phyloP scores from a whole-genome alignment of 2,888 invertebrate genomes.

The Pimpla rufipes region DNA sequence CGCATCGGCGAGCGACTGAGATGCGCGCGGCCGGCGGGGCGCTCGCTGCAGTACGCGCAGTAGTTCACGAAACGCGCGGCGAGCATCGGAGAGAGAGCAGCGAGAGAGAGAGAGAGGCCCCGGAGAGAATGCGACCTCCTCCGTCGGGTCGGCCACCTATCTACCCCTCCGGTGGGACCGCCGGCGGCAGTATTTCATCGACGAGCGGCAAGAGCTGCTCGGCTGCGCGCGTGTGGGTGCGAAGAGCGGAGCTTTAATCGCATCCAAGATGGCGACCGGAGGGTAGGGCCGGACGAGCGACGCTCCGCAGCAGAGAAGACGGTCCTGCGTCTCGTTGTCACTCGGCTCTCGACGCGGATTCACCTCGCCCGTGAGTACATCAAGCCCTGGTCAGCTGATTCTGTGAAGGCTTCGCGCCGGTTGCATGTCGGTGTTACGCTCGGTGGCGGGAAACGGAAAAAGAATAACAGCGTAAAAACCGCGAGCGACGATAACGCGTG shows the following conservation, averaged over 20 bases:
- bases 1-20: neutral
- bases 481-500: neutral
- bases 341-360: slow-evolving; percentile 5
- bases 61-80: slow-evolving; percentile 17
- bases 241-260: slow-evolving; percentile 67
- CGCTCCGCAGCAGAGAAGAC: slow-evolving; percentile 73
- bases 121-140: slow-evolving; percentile 24
- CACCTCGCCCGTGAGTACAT: slow-evolving; percentile 69
- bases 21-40: too few species aligned
- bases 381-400: slow-evolving; percentile 26
- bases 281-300: slow-evolving; percentile 79
- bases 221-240: slow-evolving; percentile 49
- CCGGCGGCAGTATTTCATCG: slow-evolving; percentile 34
- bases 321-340: slow-evolving; percentile 34
- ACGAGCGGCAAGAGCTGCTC: slow-evolving; percentile 46
- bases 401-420: neutral
- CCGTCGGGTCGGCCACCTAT: slow-evolving; percentile 35
- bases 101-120: neutral
- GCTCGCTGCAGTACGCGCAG: slow-evolving; percentile 18
- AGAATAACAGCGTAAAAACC: neutral
- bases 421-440: slow-evolving; percentile 11
- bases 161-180: slow-evolving; percentile 47
- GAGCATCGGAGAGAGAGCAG: too few species aligned
- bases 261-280: slow-evolving; percentile 83
- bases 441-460: slow-evolving; percentile 18